Base-by-base conservation (phyloP, 1,140 invertebrate species). In the Drusus annulatus region DNA sequence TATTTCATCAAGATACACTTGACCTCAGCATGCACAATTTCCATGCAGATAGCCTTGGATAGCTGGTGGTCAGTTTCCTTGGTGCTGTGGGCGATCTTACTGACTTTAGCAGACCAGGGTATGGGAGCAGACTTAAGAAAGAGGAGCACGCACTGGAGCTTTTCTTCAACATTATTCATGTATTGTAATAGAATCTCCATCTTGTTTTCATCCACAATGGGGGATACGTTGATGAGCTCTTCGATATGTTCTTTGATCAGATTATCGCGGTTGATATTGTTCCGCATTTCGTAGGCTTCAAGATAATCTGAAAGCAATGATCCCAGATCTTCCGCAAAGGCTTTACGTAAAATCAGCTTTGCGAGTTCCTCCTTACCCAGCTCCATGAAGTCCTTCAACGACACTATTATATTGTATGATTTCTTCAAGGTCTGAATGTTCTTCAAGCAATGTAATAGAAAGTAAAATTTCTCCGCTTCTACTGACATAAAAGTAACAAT, bases 211-310 rank as follows among this genome's bases (percentile, higher is more conserved):
- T 84, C 83, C 3, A 84, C 73, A 7, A 79, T 45, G 13, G 78
- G 76, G 1, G 80, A 84, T 15, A 76, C 17, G 15, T 52, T 73
- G 3, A 83, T 65, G 5, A 83, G 71, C 51, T 84, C 80, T 60
- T 84, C 80, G 5, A 84, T 84, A 28, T 84, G 78, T 51, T 84
- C 83, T 71, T 76, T 80, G 5, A 84, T 80, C 19, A 84, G 21
- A 52, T 25, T 31, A 71, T 84, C 83, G 21, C 76, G 78, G 58
- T 80, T 84, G 36, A 84, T 78, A 78, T 51, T 71, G 60, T 84
- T 63, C 13, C 36, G 16, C 28, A 75, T 60, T 23, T 78, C 77
- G 65, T 78, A 84, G 15, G 63, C 76, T 31, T 76, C 77, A 19
- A 84, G 23, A 65, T 76, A 84, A 60, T 84, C 60, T 15, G 28